A percentile compares a stretch with the other conserved stretches of the same genome.
These are phyloP conservation scores for Torymus texanus DNA, from an alignment of 2,888 invertebrate species.

Conservation along the genomic window DNA sequence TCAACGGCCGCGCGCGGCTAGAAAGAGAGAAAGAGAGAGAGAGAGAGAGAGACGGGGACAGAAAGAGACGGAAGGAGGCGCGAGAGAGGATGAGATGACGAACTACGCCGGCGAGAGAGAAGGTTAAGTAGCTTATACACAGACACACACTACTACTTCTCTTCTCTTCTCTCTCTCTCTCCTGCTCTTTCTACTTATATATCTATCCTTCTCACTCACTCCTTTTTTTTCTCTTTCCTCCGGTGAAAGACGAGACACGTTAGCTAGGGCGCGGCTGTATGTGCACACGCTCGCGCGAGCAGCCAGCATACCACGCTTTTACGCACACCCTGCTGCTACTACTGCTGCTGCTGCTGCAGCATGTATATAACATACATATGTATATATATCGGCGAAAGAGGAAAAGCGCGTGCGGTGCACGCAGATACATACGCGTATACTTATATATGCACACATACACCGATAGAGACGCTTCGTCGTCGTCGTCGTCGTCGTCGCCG, in stretches of 20 bases:
- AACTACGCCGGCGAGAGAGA: constrained; percentile 25
- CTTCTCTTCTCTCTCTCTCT: constrained; percentile 17
- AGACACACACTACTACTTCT: not conserved
- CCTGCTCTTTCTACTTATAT: not conserved
- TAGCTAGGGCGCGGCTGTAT: not conserved
- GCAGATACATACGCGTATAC: no score
- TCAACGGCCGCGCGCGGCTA: no score
- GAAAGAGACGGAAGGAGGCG: constrained; percentile 20
- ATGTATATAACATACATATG: no score
- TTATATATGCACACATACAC: no score
- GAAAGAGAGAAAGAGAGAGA: no score
- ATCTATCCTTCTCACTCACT: not conserved
- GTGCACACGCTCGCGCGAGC: not conserved
- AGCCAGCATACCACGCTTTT: not conserved
- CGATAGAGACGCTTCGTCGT: no score
- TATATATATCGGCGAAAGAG: no score
- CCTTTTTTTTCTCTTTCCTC: not conserved
- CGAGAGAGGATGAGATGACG: not conserved
- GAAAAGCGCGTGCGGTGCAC: no score
- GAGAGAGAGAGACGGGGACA: constrained; percentile 13
- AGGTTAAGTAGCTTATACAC: constrained; percentile 35
- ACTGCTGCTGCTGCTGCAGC: no score
- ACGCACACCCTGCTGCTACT: not conserved
- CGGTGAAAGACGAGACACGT: constrained; percentile 22
- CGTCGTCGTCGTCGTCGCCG: no score